Percentiles rank a stretch among this genome's conserved stretches.
Conservation (phyloP, 1,140 invertebrate species). For the Bemisia tabaci region DNA sequence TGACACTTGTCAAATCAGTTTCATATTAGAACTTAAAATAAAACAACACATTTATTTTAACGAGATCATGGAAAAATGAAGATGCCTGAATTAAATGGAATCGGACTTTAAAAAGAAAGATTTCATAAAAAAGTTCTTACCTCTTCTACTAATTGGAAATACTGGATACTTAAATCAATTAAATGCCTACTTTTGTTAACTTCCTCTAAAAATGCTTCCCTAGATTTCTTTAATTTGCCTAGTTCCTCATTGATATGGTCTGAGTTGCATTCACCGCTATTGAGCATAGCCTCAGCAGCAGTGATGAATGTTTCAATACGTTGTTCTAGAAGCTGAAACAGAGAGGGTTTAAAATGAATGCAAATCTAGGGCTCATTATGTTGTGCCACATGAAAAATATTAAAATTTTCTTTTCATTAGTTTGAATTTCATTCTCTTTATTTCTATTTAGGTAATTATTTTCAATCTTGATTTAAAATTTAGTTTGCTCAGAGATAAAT, state of each 20-base stretch:
- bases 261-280: slow-evolving; percentile 35
- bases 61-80: no score
- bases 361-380: neutral
- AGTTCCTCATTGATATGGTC: slow-evolving; percentile 47
- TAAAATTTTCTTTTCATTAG: slow-evolving; percentile 4
- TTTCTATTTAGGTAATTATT: neutral
- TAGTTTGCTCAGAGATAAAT: no score
- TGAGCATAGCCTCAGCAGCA: slow-evolving; percentile 48
- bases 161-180: slow-evolving; percentile 39
- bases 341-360: slow-evolving; percentile 14
- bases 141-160: slow-evolving; percentile 43
- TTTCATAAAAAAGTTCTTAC: no score
- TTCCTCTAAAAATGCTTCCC: slow-evolving; percentile 53
- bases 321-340: slow-evolving; percentile 48
- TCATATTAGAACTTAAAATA: no score
- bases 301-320: slow-evolving; percentile 57
- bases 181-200: slow-evolving; percentile 46
- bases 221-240: slow-evolving; percentile 49
- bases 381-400: neutral
- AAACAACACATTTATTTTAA: no score
- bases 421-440: neutral
- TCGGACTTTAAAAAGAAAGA: no score
- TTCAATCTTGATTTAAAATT: no score
- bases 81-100: no score
- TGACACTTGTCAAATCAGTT: no score